These are phyloP conservation scores for Sphaeridia pumilis DNA, from an alignment of 2,888 invertebrate species.

Conservation along the genomic window DNA sequence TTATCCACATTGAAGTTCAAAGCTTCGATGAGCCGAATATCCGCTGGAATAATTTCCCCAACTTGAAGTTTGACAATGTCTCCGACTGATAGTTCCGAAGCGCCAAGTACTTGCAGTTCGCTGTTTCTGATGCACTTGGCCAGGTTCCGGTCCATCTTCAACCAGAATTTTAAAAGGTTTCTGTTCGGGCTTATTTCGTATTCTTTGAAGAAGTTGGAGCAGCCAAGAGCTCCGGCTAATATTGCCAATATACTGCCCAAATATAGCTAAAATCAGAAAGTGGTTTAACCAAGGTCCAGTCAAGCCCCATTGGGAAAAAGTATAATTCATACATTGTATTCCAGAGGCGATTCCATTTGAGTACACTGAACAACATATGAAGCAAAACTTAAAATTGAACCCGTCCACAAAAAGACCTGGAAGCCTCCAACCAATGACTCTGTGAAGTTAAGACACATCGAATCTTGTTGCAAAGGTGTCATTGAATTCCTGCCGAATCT, in stretches of 20 bases:
- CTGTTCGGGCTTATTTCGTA: slow-evolving; percentile 38
- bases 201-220: slow-evolving; percentile 49
- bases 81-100: slow-evolving; percentile 14
- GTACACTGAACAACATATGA: slow-evolving; percentile 23
- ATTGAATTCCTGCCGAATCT: slow-evolving; percentile 29
- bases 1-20: slow-evolving; percentile 58
- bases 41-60: slow-evolving; percentile 50
- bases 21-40: slow-evolving; percentile 46
- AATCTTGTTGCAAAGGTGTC: slow-evolving; percentile 29
- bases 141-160: slow-evolving; percentile 45
- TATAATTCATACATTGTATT: too few species aligned
- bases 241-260: slow-evolving; percentile 46
- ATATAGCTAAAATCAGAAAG: slow-evolving; percentile 39
- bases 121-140: slow-evolving; percentile 33
- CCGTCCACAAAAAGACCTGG: slow-evolving; percentile 31
- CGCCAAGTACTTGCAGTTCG: slow-evolving; percentile 10
- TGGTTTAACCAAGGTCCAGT: too few species aligned
- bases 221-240: slow-evolving; percentile 46
- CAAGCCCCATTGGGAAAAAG: too few species aligned
- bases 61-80: slow-evolving; percentile 41
- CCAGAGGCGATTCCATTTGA: too few species aligned
- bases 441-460: slow-evolving; percentile 27
- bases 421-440: slow-evolving; percentile 34
- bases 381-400: slow-evolving; percentile 29
- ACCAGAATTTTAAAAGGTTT: slow-evolving; percentile 48